These are phyloP conservation scores for Nephrocerus scutellatus DNA, from an alignment of 2,888 invertebrate genomes.

Conservation along the genomic window DNA sequence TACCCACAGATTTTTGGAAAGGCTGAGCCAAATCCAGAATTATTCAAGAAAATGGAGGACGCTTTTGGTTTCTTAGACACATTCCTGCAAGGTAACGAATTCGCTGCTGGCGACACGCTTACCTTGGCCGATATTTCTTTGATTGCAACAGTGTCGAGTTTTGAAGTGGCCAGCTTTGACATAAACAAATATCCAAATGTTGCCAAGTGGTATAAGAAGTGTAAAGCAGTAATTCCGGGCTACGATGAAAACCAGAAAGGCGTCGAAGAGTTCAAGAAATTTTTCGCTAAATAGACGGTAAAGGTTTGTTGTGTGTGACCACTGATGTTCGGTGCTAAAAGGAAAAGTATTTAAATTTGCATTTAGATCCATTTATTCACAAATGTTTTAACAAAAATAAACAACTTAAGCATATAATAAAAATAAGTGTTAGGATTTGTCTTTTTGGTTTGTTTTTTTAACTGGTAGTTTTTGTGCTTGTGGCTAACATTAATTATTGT, in stretches of 20 bases:
- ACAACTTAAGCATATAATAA: no score
- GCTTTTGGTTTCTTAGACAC: slow-evolving; percentile 62
- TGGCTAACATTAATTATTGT: no score
- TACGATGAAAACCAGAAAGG: slow-evolving; percentile 57
- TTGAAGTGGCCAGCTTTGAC: slow-evolving; percentile 61
- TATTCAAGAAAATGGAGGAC: slow-evolving; percentile 61
- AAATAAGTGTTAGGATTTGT: no score
- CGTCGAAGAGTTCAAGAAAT: slow-evolving; percentile 51
- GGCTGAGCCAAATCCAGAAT: slow-evolving; percentile 58
- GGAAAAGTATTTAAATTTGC: no score
- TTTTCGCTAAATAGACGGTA: no score
- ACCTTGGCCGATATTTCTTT: slow-evolving; percentile 73
- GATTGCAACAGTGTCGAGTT: slow-evolving; percentile 61
- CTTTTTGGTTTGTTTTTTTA: no score
- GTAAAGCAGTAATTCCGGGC: slow-evolving; percentile 54
- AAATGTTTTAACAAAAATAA: no score
- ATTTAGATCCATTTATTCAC: no score
- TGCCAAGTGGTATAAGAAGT: slow-evolving; percentile 56
- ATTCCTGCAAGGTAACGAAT: slow-evolving; percentile 65
- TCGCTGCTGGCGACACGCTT: slow-evolving; percentile 62
- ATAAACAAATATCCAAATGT: slow-evolving; percentile 63
- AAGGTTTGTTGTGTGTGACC: no score
- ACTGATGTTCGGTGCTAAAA: no score
- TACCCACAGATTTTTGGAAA: slow-evolving; percentile 58
- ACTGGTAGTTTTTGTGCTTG: no score